These are phyloP conservation scores for Montifringilla adamsi DNA, from an alignment of 2,113 vertebrate species.

Conservation along the genomic window DNA sequence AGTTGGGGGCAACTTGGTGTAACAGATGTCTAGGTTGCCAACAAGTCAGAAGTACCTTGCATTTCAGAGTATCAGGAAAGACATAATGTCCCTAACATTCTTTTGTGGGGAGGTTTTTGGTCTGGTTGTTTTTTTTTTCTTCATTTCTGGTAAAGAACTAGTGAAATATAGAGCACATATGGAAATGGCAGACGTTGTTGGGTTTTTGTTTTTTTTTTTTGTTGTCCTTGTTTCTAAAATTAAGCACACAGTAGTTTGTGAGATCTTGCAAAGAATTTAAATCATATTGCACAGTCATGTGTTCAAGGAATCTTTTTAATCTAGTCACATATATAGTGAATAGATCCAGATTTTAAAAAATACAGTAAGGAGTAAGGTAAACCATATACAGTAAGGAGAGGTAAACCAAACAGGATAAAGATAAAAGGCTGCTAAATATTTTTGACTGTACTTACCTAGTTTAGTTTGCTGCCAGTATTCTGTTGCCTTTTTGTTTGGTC, in stretches of 20 bases:
- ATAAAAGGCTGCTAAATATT: not conserved
- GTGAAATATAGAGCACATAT: slow-evolving; percentile 28
- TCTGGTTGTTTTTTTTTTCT: not conserved
- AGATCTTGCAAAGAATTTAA: slow-evolving; percentile 29
- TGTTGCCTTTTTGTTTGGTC: not conserved
- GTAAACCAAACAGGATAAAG: not conserved
- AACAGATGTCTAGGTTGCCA: not conserved
- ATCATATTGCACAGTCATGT: slow-evolving; percentile 20
- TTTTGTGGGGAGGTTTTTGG: not conserved
- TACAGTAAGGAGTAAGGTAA: not conserved
- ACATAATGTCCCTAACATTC: not conserved
- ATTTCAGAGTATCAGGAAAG: not conserved
- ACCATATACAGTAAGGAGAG: not conserved
- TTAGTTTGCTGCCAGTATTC: not conserved
- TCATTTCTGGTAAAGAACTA: slow-evolving; percentile 1
- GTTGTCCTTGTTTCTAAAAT: slow-evolving; percentile 58
- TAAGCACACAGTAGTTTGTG: slow-evolving; percentile 6
- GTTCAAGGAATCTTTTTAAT: slow-evolving; percentile 23
- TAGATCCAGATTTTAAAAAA: not conserved
- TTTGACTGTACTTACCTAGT: not conserved
- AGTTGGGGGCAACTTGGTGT: not conserved
- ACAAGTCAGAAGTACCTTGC: not conserved
- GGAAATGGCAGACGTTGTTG: slow-evolving; percentile 49
- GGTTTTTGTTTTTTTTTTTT: slow-evolving; percentile 15
- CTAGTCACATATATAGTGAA: not conserved